These are phyloP conservation scores for Channa maculata DNA, from an alignment of 2,113 vertebrate species.

Conservation along the genomic window DNA sequence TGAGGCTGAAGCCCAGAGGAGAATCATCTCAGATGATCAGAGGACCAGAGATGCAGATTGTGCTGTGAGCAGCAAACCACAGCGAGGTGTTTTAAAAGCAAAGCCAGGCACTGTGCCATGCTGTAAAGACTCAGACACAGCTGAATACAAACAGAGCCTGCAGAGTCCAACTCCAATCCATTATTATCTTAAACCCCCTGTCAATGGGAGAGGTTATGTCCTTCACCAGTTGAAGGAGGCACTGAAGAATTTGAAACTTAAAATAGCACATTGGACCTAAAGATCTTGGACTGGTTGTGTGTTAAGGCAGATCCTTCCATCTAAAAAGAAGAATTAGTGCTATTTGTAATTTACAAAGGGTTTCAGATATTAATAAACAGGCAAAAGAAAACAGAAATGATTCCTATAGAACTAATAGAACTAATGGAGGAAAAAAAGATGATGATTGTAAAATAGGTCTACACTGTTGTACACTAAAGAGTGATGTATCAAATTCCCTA, in stretches of 20 bases:
- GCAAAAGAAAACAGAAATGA: no score
- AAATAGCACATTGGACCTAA: background rate
- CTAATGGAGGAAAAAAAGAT: no score
- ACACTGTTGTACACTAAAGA: no score
- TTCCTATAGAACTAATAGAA: no score
- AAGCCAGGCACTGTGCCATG: background rate
- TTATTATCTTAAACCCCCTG: background rate
- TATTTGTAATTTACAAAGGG: no score
- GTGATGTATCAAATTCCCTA: no score
- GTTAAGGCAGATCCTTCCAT: rapidly evolving
- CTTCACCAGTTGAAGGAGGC: background rate
- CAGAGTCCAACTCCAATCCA: background rate
- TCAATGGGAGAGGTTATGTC: background rate
- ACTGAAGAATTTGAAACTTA: background rate
- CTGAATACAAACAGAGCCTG: background rate
- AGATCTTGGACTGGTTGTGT: background rate
- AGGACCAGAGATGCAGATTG: background rate
- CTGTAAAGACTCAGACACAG: background rate
- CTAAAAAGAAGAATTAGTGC: no score
- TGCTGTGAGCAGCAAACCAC: background rate
- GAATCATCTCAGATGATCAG: background rate
- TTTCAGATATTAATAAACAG: no score
- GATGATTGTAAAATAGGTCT: no score
- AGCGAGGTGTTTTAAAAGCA: background rate
- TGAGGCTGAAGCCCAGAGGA: background rate